Evolutionary conservation across 2,113 vertebrate species (phyloP).

Genomic region (Chionodraco myersi): DNA sequence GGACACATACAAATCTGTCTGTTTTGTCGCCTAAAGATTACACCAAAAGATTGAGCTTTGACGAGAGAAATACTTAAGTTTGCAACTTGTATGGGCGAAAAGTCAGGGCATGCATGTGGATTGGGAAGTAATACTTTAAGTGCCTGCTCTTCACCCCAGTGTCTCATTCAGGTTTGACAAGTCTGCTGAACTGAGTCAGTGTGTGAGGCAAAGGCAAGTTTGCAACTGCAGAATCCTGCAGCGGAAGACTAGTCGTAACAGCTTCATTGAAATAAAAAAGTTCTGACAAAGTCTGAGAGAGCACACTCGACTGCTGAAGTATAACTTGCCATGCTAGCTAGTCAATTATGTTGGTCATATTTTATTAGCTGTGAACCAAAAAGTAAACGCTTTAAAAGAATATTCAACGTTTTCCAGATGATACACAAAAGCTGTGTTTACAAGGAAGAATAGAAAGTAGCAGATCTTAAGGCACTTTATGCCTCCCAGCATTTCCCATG

Average conservation of each 20-base stretch:
- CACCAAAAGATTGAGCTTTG: neutral
- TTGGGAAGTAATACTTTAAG: slow-evolving; percentile 9
- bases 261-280: slow-evolving; percentile 19
- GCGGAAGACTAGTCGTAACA: slow-evolving; percentile 21
- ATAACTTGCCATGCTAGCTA: neutral
- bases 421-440: neutral
- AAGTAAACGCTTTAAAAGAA: neutral
- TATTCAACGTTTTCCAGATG: neutral
- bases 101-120: slow-evolving; percentile 10
- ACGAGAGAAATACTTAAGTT: neutral
- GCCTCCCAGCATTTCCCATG: neutral
- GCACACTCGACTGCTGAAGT: rapidly evolving
- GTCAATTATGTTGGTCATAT: neutral
- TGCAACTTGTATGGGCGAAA: neutral
- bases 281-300: neutral
- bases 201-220: slow-evolving; percentile 22
- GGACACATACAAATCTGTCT: neutral
- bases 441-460: neutral
- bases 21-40: neutral
- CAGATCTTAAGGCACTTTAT: neutral
- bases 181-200: slow-evolving; percentile 35
- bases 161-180: slow-evolving; percentile 74
- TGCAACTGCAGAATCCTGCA: slow-evolving; percentile 33
- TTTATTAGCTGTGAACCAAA: neutral
- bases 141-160: slow-evolving; percentile 21